Base-by-base conservation (phyloP, 2,888 invertebrate genomes). In the Patella caerulea region DNA sequence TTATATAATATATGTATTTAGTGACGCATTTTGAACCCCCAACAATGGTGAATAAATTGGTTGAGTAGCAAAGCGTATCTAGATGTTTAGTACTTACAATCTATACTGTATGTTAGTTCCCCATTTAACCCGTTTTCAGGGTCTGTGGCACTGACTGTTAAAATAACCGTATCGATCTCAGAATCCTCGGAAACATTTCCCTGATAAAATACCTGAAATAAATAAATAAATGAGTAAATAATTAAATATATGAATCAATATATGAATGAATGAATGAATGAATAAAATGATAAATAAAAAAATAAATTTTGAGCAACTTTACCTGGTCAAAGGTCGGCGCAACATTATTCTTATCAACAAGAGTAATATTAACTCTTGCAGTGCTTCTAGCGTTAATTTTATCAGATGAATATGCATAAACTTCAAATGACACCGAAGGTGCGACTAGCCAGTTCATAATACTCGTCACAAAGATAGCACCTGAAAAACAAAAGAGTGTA, bases 371-470 rank as follows among this genome's bases (percentile, higher is more conserved):
- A 15, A 72, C 65, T 12, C 14, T 53, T 12, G 52, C 72, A 3
- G n/a, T 24, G 52, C 19, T 53, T 12, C 24, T 24, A 15, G 7
- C 53, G 45, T 72, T 52, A 14, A 5, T 29, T 9, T 56, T 56
- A 24, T 76, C 53, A 2, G 76, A 76, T 52, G 76, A 76, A 72
- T 72, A 76, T 14, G 85, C 85, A 3, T 52, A 76, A 12, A 84
- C 79, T 12, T 78, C 77, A 53, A 85, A 15, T 45, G 69, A 80
- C 70, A 78, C 76, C n/a, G 56, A 29, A 5, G 74, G 72, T 14
- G 70, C 54, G 12, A 45, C 74, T 69, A 83, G 83, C 14, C 80
- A 69, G 73, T 85, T 83, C 75, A 86, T 80, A 12, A 19, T 45
- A 5, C 19, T 76, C 17, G 74, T 73, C 15, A 79, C 73, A 52